Base-by-base conservation (phyloP, 2,888 invertebrate genomes). In the Lasioglossum vierecki region DNA sequence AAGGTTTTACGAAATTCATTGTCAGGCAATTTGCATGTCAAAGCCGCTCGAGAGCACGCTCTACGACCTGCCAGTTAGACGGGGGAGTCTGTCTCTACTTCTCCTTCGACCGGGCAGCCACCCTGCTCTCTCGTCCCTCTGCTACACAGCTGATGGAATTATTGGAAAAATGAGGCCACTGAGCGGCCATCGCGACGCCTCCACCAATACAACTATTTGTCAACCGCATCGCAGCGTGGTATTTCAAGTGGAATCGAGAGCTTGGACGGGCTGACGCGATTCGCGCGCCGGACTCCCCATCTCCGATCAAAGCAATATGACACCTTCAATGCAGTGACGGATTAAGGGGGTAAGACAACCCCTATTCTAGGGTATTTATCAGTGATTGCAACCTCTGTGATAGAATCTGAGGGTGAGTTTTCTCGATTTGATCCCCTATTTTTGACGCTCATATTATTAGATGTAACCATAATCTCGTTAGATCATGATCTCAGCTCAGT, bases 1-100 rank as follows among this genome's bases (percentile, higher is more conserved):
- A 94, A 94, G 94, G 94, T 94, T 94, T 94, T 94, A 93, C 93
- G 93, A 94, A 94, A 94, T 94, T 94, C 94, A 94, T 94, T 94
- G 94, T 94, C 94, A 92, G 93, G 89, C 92, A 93, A 94, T 94
- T 94, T 94, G 92, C 94, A 94, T 94, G 92, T 94, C 94, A 94
- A 94, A 94, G 94, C 92, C 89, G 85, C 82, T 86, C 89, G 88
- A 89, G 88, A 90, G 89, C 91, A 88, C 89, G 91, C 87, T 89
- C 86, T 87, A 87, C 86, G 89, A 91, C 88, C 89, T 84, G 76
- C 89, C 88, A 85, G 86, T 89, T 82, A 72, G 82, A 73, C 71
- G 72, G 72, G 75, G 83, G 63, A 74, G 80, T 79, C 83, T 86
- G 71, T 88, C 88, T 83, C 84, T 84, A 60, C 76, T 75, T 46